These are phyloP conservation scores for Arrhopalites spinosus DNA, from an alignment of 2,888 invertebrate species.

Conservation along the genomic window DNA sequence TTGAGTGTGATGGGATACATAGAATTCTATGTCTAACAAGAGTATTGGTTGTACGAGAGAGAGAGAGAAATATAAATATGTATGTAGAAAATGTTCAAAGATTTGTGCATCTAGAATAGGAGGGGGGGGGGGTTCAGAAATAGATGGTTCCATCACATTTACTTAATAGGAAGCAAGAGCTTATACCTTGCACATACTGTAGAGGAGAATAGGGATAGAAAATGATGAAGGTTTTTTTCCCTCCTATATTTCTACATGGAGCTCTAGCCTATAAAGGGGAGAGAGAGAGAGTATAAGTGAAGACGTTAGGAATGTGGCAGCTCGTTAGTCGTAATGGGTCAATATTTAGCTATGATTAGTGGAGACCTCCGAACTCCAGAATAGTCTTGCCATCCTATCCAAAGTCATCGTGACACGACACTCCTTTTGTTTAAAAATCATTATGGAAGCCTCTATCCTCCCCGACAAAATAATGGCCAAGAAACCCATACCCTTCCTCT, in stretches of 20 bases:
- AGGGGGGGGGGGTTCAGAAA: not conserved
- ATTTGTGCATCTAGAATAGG: not conserved
- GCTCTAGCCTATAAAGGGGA: not conserved
- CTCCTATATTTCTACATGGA: not conserved
- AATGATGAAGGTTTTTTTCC: not conserved
- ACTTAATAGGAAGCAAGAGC: constrained; percentile 11
- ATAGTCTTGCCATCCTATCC: constrained; percentile 23
- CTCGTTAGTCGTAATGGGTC: constrained; percentile 55
- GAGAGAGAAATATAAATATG: not conserved
- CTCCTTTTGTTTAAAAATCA: constrained; percentile 43
- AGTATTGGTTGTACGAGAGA: too few species aligned
- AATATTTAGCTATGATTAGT: constrained; percentile 55
- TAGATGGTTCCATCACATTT: constrained; percentile 19
- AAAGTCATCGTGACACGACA: constrained; percentile 28
- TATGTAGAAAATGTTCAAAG: not conserved
- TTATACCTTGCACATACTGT: not conserved
- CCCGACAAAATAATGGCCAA: constrained; percentile 22
- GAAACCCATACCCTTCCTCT: constrained; percentile 22
- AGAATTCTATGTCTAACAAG: too few species aligned
- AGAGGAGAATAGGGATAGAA: not conserved
- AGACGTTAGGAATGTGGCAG: constrained; percentile 44
- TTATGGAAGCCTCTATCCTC: constrained; percentile 31
- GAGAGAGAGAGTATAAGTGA: constrained; percentile 10
- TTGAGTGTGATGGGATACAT: too few species aligned
- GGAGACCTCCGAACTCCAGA: constrained; percentile 44